Conservation (phyloP, 2,797 vertebrate species). For the Fratercula arctica region DNA sequence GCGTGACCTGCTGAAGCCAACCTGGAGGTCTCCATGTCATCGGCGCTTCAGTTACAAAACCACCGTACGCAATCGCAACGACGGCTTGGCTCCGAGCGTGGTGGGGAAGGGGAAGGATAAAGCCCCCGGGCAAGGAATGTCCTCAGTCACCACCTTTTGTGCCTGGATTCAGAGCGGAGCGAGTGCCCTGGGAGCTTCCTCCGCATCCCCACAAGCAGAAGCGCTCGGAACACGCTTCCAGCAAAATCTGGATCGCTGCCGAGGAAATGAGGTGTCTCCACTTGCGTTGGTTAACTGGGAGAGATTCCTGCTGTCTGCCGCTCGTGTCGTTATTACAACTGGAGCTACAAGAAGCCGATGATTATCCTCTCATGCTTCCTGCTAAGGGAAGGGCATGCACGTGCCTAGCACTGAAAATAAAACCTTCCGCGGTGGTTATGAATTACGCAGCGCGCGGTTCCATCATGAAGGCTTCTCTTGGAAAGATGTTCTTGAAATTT, state of each 20-base stretch:
- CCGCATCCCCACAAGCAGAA: neutral
- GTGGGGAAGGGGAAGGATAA: neutral
- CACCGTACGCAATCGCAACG: too few relatives aligned
- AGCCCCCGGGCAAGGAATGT: neutral
- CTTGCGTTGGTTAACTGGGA: neutral
- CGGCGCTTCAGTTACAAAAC: neutral
- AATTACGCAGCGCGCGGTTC: neutral
- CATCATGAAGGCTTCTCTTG: neutral
- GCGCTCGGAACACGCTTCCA: neutral
- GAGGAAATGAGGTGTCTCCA: neutral
- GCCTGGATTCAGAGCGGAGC: slow-evolving; percentile 14
- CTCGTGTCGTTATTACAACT: neutral
- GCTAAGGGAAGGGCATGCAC: neutral
- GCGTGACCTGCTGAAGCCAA: neutral
- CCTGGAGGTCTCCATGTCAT: neutral
- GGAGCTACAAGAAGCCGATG: neutral
- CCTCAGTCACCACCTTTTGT: neutral
- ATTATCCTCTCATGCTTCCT: neutral
- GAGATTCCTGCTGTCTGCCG: neutral
- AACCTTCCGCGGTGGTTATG: neutral
- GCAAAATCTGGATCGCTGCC: neutral
- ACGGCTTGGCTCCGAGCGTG: neutral
- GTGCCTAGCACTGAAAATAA: slow-evolving; percentile 1
- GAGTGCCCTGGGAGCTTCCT: neutral
- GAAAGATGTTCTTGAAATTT: neutral